Base-by-base conservation (phyloP, 2,113 vertebrate genomes). In the Epinephelus cyanopodus region DNA sequence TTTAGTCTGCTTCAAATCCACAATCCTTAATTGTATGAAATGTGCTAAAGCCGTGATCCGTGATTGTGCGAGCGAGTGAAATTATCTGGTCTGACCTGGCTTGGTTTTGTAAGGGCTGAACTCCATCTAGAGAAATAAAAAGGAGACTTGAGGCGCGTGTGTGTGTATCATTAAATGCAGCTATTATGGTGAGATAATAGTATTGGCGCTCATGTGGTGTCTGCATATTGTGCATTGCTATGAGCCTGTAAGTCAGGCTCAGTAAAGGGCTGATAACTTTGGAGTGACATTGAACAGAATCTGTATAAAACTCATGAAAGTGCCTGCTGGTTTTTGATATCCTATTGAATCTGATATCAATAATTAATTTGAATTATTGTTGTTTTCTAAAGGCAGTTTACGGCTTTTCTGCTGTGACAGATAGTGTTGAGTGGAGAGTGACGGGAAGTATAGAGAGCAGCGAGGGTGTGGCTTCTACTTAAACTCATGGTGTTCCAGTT, bases 11-110 rank as follows among this genome's bases (percentile, higher is more conserved):
- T 88, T 90, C 86, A 90, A 93, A 93, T 91, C 91, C 91, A 94
- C 90, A 93, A 91, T 92, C 90, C 90, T 77, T 92, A 93, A 93
- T 93, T 92, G 88, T 93, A 91, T 90, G 90, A 93, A 90, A 89
- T 88, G 90, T 90, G 85, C 89, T 90, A 80, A 89, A 92, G 86
- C 90, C 65, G 56, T 90, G 91, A 93, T 93, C 91, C 88, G 6
- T 84, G 89, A 92, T 94, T 91, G 88, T 90, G 79, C 21, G 5
- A 84, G 70, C 25, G 74, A 87, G 87, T 86, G 80, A 90, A 91
- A 92, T 92, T 88, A 87, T 92, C 83, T 89, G 69, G 75, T 86
- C 90, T 90, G 92, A 94, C 89, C 91, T 92, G 93, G 75, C 83
- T 90, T 81, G 88, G 86, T 92, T 91, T 91, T 93, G 89, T 90